These are phyloP conservation scores for Bellardia bayeri DNA, from an alignment of 2,888 invertebrate species.

Conservation along the genomic window DNA sequence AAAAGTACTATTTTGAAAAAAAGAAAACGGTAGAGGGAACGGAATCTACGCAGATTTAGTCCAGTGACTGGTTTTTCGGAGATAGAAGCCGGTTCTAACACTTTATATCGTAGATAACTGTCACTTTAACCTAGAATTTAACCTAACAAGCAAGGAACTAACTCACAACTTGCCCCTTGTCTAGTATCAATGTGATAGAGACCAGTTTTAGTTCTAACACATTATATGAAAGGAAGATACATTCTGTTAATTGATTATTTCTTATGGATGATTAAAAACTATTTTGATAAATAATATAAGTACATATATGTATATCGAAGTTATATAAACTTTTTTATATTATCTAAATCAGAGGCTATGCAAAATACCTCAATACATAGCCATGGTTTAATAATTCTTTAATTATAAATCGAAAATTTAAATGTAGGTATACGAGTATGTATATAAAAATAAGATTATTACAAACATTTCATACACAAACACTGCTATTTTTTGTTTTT, in stretches of 20 bases:
- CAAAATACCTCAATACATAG: slow-evolving; percentile 13
- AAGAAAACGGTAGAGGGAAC: too few relatives aligned
- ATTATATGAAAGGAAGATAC: too few relatives aligned
- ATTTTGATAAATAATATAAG: slow-evolving; percentile 20
- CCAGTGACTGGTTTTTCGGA: too few relatives aligned
- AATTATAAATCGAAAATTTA: slow-evolving; percentile 51
- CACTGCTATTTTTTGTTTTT: slow-evolving; percentile 13
- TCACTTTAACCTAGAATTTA: too few relatives aligned
- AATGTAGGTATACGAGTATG: not conserved
- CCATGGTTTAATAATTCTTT: slow-evolving; percentile 27
- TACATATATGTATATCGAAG: not conserved
- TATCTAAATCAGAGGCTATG: slow-evolving; percentile 18
- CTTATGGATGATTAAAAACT: not conserved
- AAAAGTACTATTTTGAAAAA: too few relatives aligned
- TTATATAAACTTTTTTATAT: not conserved
- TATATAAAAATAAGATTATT: slow-evolving; percentile 48
- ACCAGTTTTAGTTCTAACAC: too few relatives aligned
- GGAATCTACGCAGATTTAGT: too few relatives aligned
- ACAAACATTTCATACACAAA: slow-evolving; percentile 51
- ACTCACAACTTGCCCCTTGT: too few relatives aligned
- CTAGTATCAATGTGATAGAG: too few relatives aligned
- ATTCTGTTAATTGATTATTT: not conserved
- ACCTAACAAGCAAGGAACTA: too few relatives aligned
- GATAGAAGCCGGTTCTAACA: too few relatives aligned
- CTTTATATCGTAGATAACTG: too few relatives aligned